These are phyloP conservation scores for Andinoacara biseriatus DNA, from an alignment of 2,113 vertebrate genomes.

Conservation along the genomic window DNA sequence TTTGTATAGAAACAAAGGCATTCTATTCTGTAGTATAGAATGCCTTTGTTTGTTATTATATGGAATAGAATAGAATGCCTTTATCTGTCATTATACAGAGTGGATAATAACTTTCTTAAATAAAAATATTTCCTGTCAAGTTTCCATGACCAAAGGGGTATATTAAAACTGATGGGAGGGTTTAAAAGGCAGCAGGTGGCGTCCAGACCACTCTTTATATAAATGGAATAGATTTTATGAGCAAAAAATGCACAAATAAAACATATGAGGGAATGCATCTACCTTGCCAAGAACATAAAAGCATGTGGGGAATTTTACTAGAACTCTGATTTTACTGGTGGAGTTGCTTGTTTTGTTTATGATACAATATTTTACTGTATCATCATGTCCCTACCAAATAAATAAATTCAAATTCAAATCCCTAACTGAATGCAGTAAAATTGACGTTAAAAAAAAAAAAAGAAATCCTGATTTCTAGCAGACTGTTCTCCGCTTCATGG, in stretches of 20 bases:
- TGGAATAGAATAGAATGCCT: too few relatives aligned
- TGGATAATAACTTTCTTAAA: background rate
- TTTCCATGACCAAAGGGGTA: background rate
- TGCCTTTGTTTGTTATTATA: too few relatives aligned
- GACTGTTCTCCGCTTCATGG: too few relatives aligned
- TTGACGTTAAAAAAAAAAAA: background rate
- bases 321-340: too few relatives aligned
- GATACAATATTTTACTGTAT: background rate
- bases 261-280: accelerated
- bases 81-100: too few relatives aligned
- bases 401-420: too few relatives aligned
- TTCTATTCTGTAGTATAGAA: too few relatives aligned
- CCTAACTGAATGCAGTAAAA: background rate
- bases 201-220: background rate
- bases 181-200: background rate
- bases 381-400: background rate
- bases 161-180: background rate
- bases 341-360: background rate
- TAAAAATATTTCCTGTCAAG: background rate
- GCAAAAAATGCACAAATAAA: background rate
- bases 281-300: background rate
- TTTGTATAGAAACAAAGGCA: too few relatives aligned
- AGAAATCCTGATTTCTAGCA: too few relatives aligned
- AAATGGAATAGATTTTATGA: background rate
- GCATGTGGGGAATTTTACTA: background rate